These are phyloP conservation scores for Tor tambroides DNA, from an alignment of 2,113 vertebrate species.

Conservation along the genomic window DNA sequence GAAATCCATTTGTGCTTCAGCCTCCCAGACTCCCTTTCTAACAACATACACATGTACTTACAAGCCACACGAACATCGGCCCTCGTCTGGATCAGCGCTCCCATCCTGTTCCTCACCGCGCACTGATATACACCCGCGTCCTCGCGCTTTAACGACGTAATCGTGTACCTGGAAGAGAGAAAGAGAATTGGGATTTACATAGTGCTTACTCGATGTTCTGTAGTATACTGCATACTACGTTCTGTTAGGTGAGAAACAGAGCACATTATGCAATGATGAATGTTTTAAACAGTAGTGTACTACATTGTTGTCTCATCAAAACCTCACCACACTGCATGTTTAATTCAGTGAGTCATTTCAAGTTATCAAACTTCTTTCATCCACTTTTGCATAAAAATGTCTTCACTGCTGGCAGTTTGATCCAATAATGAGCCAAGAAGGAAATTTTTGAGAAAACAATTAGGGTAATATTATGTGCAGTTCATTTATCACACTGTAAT, in stretches of 20 bases:
- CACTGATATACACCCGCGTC: constrained; percentile 82
- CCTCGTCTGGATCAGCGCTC: constrained; percentile 79
- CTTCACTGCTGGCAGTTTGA: not conserved
- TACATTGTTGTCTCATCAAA: not conserved
- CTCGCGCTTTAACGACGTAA: constrained; percentile 73
- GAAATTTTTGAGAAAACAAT: no score
- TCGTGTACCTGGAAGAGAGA: constrained; percentile 72
- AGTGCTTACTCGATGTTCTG: not conserved
- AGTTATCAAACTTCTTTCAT: not conserved
- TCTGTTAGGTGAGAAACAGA: not conserved
- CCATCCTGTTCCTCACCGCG: constrained; percentile 81
- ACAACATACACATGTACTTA: constrained; percentile 68
- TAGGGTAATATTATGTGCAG: no score
- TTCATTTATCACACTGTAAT: not conserved
- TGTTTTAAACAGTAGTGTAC: not conserved
- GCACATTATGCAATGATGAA: not conserved
- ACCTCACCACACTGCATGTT: not conserved
- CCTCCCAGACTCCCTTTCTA: not conserved
- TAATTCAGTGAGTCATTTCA: not conserved
- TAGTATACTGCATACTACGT: not conserved
- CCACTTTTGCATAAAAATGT: not conserved
- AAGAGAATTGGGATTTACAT: not conserved
- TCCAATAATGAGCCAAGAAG: no score
- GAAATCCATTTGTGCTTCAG: constrained; percentile 33
- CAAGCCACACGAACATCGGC: constrained; percentile 82